Conservation (phyloP, 92 coral and sea anemone genomes). For the Galaxea fascicularis region DNA sequence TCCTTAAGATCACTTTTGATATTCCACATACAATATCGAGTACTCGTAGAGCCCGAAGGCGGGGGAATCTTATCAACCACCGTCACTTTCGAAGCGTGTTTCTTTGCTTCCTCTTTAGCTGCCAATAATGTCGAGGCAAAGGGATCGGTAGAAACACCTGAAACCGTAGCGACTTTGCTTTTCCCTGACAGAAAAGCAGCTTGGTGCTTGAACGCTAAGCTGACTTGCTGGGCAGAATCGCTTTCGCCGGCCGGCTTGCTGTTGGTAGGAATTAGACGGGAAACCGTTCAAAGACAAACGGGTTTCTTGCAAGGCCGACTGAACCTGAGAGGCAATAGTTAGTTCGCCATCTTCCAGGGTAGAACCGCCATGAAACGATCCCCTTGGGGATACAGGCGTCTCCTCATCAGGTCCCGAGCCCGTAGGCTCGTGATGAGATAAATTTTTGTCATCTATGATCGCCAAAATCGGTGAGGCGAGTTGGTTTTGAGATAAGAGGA, state of each 20-base stretch:
- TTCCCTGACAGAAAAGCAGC: slow-evolving; percentile 31
- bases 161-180: slow-evolving; percentile 38
- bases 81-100: slow-evolving; percentile 18
- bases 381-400: slow-evolving; percentile 38
- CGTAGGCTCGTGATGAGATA: slow-evolving; percentile 20
- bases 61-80: slow-evolving; percentile 18
- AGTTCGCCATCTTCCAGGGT: slow-evolving; percentile 27
- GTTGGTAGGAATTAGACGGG: neutral
- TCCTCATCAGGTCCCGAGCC: slow-evolving; percentile 33
- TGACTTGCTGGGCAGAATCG: slow-evolving; percentile 24
- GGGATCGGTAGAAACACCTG: slow-evolving; percentile 25
- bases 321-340: slow-evolving; percentile 13
- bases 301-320: slow-evolving; percentile 5
- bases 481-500: too few relatives aligned
- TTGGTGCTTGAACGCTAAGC: slow-evolving; percentile 39
- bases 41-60: slow-evolving; percentile 29
- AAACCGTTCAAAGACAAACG: slow-evolving; percentile 40
- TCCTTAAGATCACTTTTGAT: slow-evolving; percentile 26
- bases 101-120: slow-evolving; percentile 33
- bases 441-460: neutral
- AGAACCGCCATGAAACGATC: slow-evolving; percentile 32
- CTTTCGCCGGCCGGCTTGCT: slow-evolving; percentile 4
- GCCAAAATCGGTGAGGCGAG: too few relatives aligned
- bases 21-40: neutral
- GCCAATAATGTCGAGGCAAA: slow-evolving; percentile 40